Evolutionary conservation across 2,113 vertebrate species (phyloP).

Genomic region (Campylorhamphus procurvoides): DNA sequence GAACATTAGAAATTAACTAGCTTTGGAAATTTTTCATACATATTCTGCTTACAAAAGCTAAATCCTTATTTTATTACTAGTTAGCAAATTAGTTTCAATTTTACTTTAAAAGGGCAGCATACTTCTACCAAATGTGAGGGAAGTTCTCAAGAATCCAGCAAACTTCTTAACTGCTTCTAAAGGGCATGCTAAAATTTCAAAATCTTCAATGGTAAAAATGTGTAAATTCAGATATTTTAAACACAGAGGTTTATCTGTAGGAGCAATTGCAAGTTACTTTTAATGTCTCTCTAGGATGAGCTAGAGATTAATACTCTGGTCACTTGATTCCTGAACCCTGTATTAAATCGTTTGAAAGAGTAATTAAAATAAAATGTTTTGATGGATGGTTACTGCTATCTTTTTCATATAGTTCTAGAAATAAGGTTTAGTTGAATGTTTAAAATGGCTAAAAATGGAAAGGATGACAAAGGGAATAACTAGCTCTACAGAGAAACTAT

Average conservation of each 20-base stretch:
- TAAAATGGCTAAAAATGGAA: background rate
- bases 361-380: background rate
- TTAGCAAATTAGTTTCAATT: conserved; percentile 12
- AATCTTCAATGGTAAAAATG: background rate
- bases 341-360: background rate
- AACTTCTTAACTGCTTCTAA: background rate
- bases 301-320: background rate
- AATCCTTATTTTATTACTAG: background rate
- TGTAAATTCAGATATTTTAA: background rate
- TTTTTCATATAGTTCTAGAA: background rate
- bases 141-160: background rate
- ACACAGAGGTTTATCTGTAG: background rate
- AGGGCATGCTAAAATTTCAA: background rate
- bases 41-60: conserved; percentile 17
- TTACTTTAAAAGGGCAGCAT: conserved; percentile 15
- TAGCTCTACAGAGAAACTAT: background rate
- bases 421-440: background rate
- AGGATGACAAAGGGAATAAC: background rate
- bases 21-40: background rate
- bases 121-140: background rate
- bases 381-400: background rate
- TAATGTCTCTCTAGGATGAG: background rate
- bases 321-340: background rate
- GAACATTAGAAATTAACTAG: conserved; percentile 1
- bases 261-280: background rate